Evolutionary conservation across 2,113 vertebrate genomes (phyloP), one percentile per base, ranked within the genome.

Genomic region (Ranitomeya imitator): DNA sequence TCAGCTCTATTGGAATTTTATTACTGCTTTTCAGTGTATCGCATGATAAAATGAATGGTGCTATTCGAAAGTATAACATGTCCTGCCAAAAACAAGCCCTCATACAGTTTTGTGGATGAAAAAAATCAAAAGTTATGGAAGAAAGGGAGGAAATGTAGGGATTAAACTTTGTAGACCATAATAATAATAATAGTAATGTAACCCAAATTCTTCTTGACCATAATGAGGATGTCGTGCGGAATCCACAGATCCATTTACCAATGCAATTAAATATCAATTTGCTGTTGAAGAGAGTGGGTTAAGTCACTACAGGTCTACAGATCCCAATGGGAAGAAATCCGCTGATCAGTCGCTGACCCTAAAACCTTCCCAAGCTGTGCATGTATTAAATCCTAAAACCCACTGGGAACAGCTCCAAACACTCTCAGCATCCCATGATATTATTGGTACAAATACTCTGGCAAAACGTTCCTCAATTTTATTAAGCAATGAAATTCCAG

Each of bases 351-450:
- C 60, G 8, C 79, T 80, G 79, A 80, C 54, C 79, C 79, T 81
- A 81, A 81, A 61, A 31, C 79, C 57, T 61, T 60, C 57, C 79
- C 55, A 81, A 81, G 79, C 79, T 81, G 79, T 81, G 79, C 57
- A 61, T 81, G 79, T 81, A 81, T 81, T 81, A 81, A 81, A 81
- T 81, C 55, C 79, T 81, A 81, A 81, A 61, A 19, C 79, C 57
- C 57, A 81, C 57, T 81, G 57, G 79, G 79, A 81, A 61, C 55
- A 16, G 79, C 57, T 81, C 79, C 79, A 81, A 81, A 81, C 23
- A 31, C 23, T 37, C 79, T 79, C 45, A n/a, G 76, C 51, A 54
- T 78, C 77, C 77, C 16, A 61, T 81, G 55, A 61, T 61, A 61
- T 81, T 59, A 26, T 23, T 60, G 15, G 79, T 61, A 61, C 78